Percentiles rank a stretch among this genome's conserved stretches.
Conservation (phyloP, 2,888 invertebrate genomes). For the Abrostola triplasia region DNA sequence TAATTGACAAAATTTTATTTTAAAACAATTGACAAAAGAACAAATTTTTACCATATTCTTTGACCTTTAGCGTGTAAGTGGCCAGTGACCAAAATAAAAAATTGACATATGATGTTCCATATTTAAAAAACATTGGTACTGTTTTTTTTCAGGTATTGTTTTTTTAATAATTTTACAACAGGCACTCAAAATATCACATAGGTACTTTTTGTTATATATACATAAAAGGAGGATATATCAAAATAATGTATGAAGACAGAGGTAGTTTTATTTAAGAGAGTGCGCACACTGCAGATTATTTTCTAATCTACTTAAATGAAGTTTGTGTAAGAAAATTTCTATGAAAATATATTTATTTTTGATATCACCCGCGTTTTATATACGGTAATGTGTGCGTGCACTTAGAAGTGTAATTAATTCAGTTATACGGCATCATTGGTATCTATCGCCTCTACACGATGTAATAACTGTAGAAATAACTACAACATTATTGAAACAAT, state of each 20-base stretch:
- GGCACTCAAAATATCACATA: neutral
- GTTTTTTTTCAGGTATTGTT: too few relatives aligned
- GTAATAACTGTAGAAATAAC: slow-evolving; percentile 18
- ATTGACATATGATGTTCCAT: too few relatives aligned
- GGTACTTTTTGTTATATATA: neutral
- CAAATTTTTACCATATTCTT: too few relatives aligned
- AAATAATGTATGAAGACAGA: slow-evolving; percentile 27
- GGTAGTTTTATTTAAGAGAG: slow-evolving; percentile 40
- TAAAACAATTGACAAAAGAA: too few relatives aligned
- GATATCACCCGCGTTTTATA: neutral
- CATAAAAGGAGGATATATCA: slow-evolving; percentile 10
- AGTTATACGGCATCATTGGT: slow-evolving; percentile 6
- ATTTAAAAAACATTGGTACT: too few relatives aligned
- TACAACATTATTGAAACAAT: slow-evolving; percentile 19
- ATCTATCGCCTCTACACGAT: slow-evolving; percentile 10
- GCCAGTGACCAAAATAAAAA: too few relatives aligned
- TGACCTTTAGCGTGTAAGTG: too few relatives aligned
- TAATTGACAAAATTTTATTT: too few relatives aligned
- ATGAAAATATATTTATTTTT: neutral
- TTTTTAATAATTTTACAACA: too few relatives aligned
- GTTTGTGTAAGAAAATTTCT: neutral
- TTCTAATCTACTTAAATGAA: neutral
- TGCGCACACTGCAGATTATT: slow-evolving; percentile 13
- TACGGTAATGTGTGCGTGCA: slow-evolving; percentile 1
- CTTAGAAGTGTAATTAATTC: slow-evolving; percentile 11